Conservation (phyloP, 2,113 vertebrate genomes). For the Hippocampus barbouri region DNA sequence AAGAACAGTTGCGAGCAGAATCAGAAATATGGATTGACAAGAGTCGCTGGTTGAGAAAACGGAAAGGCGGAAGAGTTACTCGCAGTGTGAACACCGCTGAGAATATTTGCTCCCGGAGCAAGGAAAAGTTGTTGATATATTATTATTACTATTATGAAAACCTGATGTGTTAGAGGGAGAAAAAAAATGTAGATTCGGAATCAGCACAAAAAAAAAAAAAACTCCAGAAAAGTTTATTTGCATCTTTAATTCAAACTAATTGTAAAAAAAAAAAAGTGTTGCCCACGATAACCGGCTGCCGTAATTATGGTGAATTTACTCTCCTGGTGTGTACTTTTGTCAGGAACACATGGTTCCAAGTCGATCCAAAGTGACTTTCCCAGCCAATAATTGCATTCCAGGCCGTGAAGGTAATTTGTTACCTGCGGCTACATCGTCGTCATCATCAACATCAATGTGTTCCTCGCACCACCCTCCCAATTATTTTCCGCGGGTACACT, state of each 20-base stretch:
- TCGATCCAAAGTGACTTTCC: constrained; percentile 73
- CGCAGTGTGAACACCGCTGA: too few species aligned
- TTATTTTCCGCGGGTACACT: constrained; percentile 53
- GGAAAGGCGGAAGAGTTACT: background rate
- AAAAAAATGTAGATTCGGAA: too few species aligned
- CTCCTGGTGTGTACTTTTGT: background rate
- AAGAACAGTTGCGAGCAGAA: background rate
- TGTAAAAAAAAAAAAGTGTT: background rate
- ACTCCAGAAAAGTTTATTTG: too few species aligned
- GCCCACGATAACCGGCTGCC: background rate
- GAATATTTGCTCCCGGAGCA: too few species aligned
- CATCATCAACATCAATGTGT: background rate
- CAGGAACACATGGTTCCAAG: background rate
- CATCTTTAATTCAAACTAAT: too few species aligned
- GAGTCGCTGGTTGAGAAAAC: background rate
- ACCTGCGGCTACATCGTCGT: constrained; percentile 66
- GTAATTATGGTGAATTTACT: background rate
- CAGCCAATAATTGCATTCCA: constrained; percentile 74
- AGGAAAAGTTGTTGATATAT: too few species aligned
- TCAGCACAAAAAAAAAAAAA: too few species aligned
- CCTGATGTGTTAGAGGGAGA: too few species aligned
- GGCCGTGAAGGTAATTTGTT: constrained; percentile 67
- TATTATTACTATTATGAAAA: too few species aligned
- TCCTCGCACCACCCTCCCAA: constrained; percentile 38
- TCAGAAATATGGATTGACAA: background rate